A percentile compares a stretch with the other conserved stretches of the same genome.
Evolutionary conservation across 2,888 invertebrate species (phyloP).

Genomic region (Thymelicus sylvestris): DNA sequence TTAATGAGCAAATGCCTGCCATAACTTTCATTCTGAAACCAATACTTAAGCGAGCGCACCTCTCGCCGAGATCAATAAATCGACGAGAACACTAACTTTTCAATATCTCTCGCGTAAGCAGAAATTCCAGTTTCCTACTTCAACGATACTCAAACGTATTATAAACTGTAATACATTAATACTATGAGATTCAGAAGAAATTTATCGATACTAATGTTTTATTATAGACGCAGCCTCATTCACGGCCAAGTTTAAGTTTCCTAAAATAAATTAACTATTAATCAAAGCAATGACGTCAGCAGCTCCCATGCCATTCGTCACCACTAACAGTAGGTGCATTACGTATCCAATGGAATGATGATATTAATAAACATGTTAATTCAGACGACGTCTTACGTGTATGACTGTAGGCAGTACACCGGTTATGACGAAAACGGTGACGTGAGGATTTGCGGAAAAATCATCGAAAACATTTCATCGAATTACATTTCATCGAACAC

Average conservation of each 20-base stretch:
- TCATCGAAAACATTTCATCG: too few relatives aligned
- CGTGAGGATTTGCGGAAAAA: too few relatives aligned
- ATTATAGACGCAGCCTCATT: conserved; percentile 25
- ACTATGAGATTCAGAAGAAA: conserved; percentile 19
- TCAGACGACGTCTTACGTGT: conserved; percentile 29
- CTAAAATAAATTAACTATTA: conserved; percentile 35
- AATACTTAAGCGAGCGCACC: conserved; percentile 27
- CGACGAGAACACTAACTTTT: conserved; percentile 14
- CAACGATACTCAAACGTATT: not conserved
- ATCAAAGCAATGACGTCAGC: conserved; percentile 39
- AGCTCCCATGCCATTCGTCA: conserved; percentile 23
- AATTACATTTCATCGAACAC: too few relatives aligned
- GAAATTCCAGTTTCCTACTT: not conserved
- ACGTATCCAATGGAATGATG: conserved; percentile 11
- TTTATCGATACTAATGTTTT: conserved; percentile 24
- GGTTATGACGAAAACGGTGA: conserved; percentile 36
- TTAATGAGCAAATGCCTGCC: conserved; percentile 30
- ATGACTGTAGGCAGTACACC: not conserved
- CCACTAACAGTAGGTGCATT: conserved; percentile 9
- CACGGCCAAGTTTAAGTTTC: conserved; percentile 39
- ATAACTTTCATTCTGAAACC: conserved; percentile 33
- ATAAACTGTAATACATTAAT: not conserved
- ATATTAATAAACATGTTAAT: conserved; percentile 41
- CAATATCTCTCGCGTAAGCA: conserved; percentile 11
- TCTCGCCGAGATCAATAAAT: conserved; percentile 5